Conservation (phyloP, 2,797 vertebrate species). For the Amblyopsis hoosieri region DNA sequence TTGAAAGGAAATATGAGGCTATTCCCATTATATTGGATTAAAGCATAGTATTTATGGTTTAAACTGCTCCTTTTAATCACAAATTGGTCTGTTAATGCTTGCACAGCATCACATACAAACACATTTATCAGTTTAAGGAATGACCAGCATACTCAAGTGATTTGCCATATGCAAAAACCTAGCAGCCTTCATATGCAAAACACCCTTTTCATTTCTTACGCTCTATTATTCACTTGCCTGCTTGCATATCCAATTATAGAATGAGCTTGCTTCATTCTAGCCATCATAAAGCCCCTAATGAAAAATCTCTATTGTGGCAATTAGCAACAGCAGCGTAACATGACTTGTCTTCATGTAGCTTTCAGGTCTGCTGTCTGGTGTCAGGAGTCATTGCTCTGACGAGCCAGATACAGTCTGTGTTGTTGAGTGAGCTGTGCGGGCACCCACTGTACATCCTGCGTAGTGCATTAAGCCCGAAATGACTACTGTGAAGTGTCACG, state of each 20-base stretch:
- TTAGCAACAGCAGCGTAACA: conserved; percentile 72
- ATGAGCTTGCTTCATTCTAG: conserved; percentile 67
- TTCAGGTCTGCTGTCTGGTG: conserved; percentile 57
- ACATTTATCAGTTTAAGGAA: conserved; percentile 62
- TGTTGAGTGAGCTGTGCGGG: conserved; percentile 13
- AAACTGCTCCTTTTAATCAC: conserved; percentile 48
- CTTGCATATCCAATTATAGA: conserved; percentile 75
- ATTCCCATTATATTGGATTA: conserved; percentile 47
- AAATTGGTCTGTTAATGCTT: conserved; percentile 54
- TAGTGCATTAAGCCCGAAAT: conserved; percentile 1
- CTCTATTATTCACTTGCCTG: conserved; percentile 74
- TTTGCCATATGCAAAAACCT: conserved; percentile 61
- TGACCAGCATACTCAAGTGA: conserved; percentile 62
- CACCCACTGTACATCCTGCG: conserved; percentile 14
- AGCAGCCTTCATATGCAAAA: conserved; percentile 70
- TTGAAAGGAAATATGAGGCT: conserved; percentile 44
- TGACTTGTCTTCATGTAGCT: conserved; percentile 53
- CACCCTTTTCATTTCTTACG: conserved; percentile 65
- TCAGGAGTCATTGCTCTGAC: conserved; percentile 23
- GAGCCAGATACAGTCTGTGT: neutral
- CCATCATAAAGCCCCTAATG: conserved; percentile 48
- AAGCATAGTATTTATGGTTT: conserved; percentile 37
- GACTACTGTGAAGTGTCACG: conserved; percentile 3
- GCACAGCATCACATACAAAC: conserved; percentile 51
- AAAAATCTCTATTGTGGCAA: conserved; percentile 61